Percentiles rank a stretch among this genome's conserved stretches.
These are phyloP conservation scores for Hucho hucho DNA, from an alignment of 2,113 vertebrate species.

Conservation along the genomic window DNA sequence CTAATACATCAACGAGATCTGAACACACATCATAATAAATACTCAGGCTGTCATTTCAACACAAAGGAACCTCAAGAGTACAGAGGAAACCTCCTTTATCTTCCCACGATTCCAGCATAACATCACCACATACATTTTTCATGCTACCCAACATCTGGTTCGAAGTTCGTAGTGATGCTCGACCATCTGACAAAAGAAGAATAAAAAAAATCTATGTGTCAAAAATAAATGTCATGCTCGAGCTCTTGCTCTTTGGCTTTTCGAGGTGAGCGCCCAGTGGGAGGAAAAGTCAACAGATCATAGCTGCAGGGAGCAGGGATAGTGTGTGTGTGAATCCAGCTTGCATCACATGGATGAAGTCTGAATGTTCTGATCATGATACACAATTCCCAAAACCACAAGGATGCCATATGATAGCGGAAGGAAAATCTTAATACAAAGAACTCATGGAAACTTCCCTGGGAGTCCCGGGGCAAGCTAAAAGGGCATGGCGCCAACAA, in stretches of 20 bases:
- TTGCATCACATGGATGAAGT: too few relatives aligned
- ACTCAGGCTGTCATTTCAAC: too few relatives aligned
- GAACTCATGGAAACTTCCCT: not conserved
- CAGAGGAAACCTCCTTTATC: too few relatives aligned
- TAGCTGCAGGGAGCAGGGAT: too few relatives aligned
- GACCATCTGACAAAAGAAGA: too few relatives aligned
- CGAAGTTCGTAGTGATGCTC: too few relatives aligned
- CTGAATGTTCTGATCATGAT: not conserved
- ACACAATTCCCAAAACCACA: not conserved
- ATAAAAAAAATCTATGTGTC: not conserved
- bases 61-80: too few relatives aligned
- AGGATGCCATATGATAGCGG: not conserved
- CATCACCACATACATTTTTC: not conserved
- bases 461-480: not conserved
- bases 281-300: conserved; percentile 9
- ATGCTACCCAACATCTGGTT: too few relatives aligned
- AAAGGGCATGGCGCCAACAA: not conserved
- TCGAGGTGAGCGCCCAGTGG: not conserved
- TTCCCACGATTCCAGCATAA: too few relatives aligned
- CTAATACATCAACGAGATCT: not conserved
- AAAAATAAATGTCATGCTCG: not conserved
- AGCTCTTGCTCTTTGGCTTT: conserved; percentile 20
- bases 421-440: not conserved
- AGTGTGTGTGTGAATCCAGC: too few relatives aligned
- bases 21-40: too few relatives aligned